phyloP scores from a whole-genome alignment of 1,140 invertebrate genomes.

The Dolichoris vasculosae region DNA sequence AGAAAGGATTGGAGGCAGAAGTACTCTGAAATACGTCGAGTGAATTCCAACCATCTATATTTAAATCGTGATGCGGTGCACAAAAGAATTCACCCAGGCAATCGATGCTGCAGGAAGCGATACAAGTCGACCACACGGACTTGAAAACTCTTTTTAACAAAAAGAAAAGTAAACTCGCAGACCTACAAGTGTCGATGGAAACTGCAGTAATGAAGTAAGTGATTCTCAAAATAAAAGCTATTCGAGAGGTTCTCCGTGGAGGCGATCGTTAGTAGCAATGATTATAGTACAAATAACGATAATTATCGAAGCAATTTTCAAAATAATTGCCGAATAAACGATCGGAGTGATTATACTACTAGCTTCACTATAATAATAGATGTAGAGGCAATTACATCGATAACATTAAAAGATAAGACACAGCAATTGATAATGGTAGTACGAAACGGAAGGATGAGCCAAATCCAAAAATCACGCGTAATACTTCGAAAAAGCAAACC shows the following conservation, averaged over 20 bases:
- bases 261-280: background rate
- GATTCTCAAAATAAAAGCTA: conserved; percentile 1
- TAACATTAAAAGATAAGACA: background rate
- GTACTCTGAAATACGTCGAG: background rate
- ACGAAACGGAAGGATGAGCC: background rate
- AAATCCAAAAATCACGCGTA: background rate
- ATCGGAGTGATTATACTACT: background rate
- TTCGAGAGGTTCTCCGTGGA: background rate
- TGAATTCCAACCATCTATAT: background rate
- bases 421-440: background rate
- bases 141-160: background rate
- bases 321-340: background rate
- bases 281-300: background rate
- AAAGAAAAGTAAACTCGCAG: background rate
- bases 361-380: background rate
- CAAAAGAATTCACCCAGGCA: conserved; percentile 5
- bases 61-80: background rate
- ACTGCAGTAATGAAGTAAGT: background rate
- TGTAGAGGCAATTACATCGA: background rate
- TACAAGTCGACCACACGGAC: background rate
- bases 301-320: background rate
- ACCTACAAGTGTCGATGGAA: background rate
- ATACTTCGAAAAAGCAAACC: background rate
- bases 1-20: background rate
- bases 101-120: background rate